Evolutionary conservation across 1,140 invertebrate genomes (phyloP).

Genomic region (Bombus sylvicola): DNA sequence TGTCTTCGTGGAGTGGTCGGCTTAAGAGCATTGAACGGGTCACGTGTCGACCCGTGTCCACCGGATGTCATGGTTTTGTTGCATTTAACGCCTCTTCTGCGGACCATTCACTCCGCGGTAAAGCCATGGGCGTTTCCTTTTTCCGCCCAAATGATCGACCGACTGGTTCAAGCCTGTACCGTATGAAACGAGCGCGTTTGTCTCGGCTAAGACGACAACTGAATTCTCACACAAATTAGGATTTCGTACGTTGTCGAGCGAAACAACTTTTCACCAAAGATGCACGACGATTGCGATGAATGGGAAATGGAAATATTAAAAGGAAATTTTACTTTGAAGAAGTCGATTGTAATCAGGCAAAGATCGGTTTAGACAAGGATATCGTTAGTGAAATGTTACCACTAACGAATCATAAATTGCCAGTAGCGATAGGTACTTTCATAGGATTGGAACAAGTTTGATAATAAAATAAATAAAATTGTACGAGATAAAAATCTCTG

Average conservation of each 20-base stretch:
- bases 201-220: not conserved
- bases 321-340: too few relatives aligned
- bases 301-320: too few relatives aligned
- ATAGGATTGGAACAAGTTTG: too few relatives aligned
- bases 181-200: slow-evolving; percentile 41
- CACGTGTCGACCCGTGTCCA: slow-evolving; percentile 78
- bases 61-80: slow-evolving; percentile 79
- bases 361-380: too few relatives aligned
- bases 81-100: slow-evolving; percentile 73
- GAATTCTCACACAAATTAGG: not conserved
- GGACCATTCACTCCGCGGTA: slow-evolving; percentile 65
- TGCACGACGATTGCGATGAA: too few relatives aligned
- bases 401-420: too few relatives aligned
- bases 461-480: too few relatives aligned
- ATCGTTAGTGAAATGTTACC: too few relatives aligned
- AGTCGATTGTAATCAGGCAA: too few relatives aligned
- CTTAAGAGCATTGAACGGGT: slow-evolving; percentile 63
- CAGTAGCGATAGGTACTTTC: too few relatives aligned
- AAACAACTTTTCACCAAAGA: not conserved
- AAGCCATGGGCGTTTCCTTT: slow-evolving; percentile 76
- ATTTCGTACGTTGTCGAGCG: not conserved
- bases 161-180: slow-evolving; percentile 41
- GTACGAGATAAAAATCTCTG: too few relatives aligned
- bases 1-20: slow-evolving; percentile 29
- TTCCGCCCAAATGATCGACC: slow-evolving; percentile 65